These are phyloP conservation scores for Blera fallax DNA, from an alignment of 2,888 invertebrate genomes.

Conservation along the genomic window DNA sequence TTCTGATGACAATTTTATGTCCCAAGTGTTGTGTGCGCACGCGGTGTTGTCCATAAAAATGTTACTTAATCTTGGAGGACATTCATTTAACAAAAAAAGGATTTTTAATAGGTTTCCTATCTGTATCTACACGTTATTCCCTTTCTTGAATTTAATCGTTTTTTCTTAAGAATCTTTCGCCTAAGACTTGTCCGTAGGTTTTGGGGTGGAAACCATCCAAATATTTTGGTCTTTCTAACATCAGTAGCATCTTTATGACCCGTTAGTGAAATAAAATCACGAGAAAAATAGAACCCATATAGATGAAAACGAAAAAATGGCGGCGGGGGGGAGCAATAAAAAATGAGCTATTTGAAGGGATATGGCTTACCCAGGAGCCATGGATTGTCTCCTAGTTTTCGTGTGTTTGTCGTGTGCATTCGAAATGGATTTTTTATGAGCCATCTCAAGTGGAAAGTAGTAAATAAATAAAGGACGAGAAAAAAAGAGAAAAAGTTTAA, in stretches of 20 bases:
- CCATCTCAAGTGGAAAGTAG: constrained; percentile 71
- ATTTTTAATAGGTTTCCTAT: constrained; percentile 70
- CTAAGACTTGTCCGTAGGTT: constrained; percentile 26
- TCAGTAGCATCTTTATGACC: constrained; percentile 67
- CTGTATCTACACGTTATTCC: constrained; percentile 30
- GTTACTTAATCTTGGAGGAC: constrained; percentile 58
- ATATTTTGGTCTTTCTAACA: constrained; percentile 30
- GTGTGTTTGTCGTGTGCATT: constrained; percentile 45
- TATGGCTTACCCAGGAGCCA: not conserved
- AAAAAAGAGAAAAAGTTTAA: constrained; percentile 39
- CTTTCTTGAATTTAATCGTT: constrained; percentile 55
- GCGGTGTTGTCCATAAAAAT: constrained; percentile 43
- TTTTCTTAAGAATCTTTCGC: constrained; percentile 45
- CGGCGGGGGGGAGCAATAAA: constrained; percentile 38
- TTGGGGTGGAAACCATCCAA: constrained; percentile 10
- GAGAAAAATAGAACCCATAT: constrained; percentile 36
- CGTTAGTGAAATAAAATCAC: constrained; percentile 66
- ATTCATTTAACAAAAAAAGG: constrained; percentile 32
- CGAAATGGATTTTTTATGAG: constrained; percentile 60
- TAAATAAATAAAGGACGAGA: constrained; percentile 57
- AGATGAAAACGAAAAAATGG: not conserved
- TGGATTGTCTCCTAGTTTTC: constrained; percentile 43
- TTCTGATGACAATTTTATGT: constrained; percentile 45
- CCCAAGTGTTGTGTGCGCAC: not conserved
- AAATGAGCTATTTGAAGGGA: constrained; percentile 41